Conservation (phyloP, 2,113 vertebrate species). For the Gymnocephalus cernua region DNA sequence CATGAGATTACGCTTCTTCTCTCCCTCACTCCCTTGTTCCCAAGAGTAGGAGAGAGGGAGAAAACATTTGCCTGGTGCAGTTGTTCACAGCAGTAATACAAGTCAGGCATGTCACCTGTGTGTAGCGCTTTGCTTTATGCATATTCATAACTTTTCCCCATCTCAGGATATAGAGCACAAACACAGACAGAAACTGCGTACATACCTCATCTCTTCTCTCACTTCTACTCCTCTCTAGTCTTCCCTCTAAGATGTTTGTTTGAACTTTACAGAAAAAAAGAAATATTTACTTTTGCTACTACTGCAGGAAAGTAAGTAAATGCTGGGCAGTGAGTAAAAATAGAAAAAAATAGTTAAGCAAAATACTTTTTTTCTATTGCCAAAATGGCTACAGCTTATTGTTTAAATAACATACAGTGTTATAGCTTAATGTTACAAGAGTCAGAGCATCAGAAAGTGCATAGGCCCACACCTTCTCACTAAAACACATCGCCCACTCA, state of each 20-base stretch:
- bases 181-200: slow-evolving; percentile 52
- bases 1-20: slow-evolving; percentile 68
- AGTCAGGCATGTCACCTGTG: slow-evolving; percentile 84
- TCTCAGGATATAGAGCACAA: slow-evolving; percentile 70
- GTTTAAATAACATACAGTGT: background rate
- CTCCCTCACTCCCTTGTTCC: slow-evolving; percentile 62
- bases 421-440: background rate
- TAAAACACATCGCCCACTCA: slow-evolving; percentile 1
- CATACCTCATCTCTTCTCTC: slow-evolving; percentile 44
- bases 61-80: slow-evolving; percentile 72
- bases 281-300: slow-evolving; percentile 59
- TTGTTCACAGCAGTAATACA: slow-evolving; percentile 78
- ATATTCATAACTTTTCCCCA: slow-evolving; percentile 81
- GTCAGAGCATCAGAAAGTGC: background rate
- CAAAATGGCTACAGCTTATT: slow-evolving; percentile 23
- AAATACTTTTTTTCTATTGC: background rate
- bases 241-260: slow-evolving; percentile 60
- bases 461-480: background rate
- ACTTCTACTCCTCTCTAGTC: slow-evolving; percentile 32
- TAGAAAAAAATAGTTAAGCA: background rate
- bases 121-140: slow-evolving; percentile 78
- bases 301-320: slow-evolving; percentile 48
- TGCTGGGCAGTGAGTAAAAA: slow-evolving; percentile 6
- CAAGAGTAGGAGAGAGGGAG: slow-evolving; percentile 41
- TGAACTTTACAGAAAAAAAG: slow-evolving; percentile 68